Conservation (phyloP, 1,140 invertebrate species). For the Oryzaephilus surinamensis region DNA sequence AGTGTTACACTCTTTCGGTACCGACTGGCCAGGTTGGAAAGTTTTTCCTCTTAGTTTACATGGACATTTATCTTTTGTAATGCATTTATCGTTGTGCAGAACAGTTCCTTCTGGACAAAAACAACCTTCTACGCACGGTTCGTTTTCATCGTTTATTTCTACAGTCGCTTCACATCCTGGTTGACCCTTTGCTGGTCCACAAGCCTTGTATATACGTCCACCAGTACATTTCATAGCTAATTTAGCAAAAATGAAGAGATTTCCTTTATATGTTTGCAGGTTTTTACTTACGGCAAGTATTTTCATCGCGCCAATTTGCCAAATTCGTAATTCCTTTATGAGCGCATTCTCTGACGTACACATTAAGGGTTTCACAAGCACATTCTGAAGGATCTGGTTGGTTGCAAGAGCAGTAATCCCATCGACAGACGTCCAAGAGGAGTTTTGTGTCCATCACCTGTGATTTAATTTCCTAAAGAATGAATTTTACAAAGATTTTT, state of each 20-base stretch:
- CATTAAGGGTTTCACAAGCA: conserved; percentile 63
- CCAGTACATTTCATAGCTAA: conserved; percentile 57
- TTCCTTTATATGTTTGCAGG: neutral
- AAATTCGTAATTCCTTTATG: conserved; percentile 50
- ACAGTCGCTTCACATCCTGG: conserved; percentile 35
- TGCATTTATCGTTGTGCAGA: conserved; percentile 61
- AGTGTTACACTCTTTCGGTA: conserved; percentile 75
- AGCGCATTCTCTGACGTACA: conserved; percentile 65
- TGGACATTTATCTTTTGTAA: conserved; percentile 60
- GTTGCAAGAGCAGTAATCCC: conserved; percentile 66
- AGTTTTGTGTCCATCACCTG: conserved; percentile 45
- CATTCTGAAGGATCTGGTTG: conserved; percentile 48
- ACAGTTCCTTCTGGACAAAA: conserved; percentile 69
- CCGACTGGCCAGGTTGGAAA: conserved; percentile 59
- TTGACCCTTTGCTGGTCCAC: conserved; percentile 46
- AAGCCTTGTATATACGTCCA: conserved; percentile 58
- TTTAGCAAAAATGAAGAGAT: neutral
- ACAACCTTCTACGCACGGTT: conserved; percentile 71
- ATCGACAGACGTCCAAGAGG: conserved; percentile 55
- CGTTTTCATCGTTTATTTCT: conserved; percentile 25
- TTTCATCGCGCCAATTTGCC: conserved; percentile 58
- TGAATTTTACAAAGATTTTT: neutral
- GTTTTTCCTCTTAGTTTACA: conserved; percentile 64
- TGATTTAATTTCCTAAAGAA: conserved; percentile 14
- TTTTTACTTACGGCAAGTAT: conserved; percentile 62